phyloP scores from a whole-genome alignment of 1,140 invertebrate species.

The Bicyclus anynana region DNA sequence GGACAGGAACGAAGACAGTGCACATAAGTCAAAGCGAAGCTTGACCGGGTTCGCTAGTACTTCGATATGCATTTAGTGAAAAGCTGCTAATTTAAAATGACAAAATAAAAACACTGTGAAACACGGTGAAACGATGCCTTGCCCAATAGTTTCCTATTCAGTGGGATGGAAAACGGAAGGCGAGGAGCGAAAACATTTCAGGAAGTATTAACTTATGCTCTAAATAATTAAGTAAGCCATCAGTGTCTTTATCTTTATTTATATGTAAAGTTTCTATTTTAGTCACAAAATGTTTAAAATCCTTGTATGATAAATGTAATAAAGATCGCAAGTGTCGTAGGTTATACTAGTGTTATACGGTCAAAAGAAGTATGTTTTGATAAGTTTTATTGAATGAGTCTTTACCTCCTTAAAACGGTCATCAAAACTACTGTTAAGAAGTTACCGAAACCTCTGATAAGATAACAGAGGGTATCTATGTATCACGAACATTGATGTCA shows the following conservation, averaged over 20 bases:
- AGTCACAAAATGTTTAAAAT: not conserved
- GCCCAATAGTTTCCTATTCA: too few relatives aligned
- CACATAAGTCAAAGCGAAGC: too few relatives aligned
- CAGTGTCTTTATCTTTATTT: too few relatives aligned
- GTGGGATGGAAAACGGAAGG: too few relatives aligned
- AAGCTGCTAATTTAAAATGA: too few relatives aligned
- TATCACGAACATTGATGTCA: conserved; percentile 9
- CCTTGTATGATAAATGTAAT: not conserved
- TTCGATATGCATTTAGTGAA: too few relatives aligned
- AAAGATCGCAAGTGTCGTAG: not conserved
- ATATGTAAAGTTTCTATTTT: not conserved
- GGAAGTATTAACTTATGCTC: too few relatives aligned
- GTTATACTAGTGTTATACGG: not conserved
- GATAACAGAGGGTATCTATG: conserved; percentile 16
- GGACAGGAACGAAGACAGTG: too few relatives aligned
- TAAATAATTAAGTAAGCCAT: not conserved
- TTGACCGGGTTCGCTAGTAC: too few relatives aligned
- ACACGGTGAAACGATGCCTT: too few relatives aligned
- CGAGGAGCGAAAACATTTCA: too few relatives aligned
- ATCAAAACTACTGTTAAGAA: conserved; percentile 26
- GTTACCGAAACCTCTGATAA: conserved; percentile 26
- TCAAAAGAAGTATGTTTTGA: not conserved
- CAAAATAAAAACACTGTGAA: too few relatives aligned
- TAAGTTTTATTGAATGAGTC: conserved; percentile 8
- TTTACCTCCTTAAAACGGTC: conserved; percentile 12